These are phyloP conservation scores for Phymorhynchus buccinoides DNA, from an alignment of 1,140 invertebrate species.

Conservation along the genomic window DNA sequence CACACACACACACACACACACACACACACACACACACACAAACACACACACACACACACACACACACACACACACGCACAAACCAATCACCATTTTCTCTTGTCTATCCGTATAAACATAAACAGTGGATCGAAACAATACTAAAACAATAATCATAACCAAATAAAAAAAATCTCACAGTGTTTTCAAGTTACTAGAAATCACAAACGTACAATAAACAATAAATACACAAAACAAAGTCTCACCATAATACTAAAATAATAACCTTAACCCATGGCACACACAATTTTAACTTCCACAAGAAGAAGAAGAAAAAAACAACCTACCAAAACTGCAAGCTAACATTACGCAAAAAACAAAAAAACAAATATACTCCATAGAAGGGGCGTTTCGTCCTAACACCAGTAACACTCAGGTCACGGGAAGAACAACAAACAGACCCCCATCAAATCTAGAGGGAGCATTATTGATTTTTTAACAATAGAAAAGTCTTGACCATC, in stretches of 20 bases:
- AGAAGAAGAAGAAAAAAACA: background rate
- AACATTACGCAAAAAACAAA: background rate
- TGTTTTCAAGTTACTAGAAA: no score
- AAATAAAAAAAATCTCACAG: constrained; percentile 9
- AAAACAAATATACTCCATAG: constrained; percentile 19
- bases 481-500: background rate
- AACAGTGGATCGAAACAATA: background rate
- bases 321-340: background rate
- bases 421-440: background rate
- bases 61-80: no score
- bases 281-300: background rate
- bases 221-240: background rate
- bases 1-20: background rate
- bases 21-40: constrained; percentile 5
- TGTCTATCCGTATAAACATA: background rate
- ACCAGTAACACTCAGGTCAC: no score
- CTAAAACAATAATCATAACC: background rate
- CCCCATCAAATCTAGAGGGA: constrained; percentile 19
- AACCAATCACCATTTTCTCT: background rate
- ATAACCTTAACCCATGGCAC: background rate
- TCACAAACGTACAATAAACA: background rate
- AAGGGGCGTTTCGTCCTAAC: background rate
- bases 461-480: no score
- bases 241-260: background rate
- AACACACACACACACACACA: no score